Conservation (phyloP, 2,797 vertebrate species). For the Ptychadena robeensis region DNA sequence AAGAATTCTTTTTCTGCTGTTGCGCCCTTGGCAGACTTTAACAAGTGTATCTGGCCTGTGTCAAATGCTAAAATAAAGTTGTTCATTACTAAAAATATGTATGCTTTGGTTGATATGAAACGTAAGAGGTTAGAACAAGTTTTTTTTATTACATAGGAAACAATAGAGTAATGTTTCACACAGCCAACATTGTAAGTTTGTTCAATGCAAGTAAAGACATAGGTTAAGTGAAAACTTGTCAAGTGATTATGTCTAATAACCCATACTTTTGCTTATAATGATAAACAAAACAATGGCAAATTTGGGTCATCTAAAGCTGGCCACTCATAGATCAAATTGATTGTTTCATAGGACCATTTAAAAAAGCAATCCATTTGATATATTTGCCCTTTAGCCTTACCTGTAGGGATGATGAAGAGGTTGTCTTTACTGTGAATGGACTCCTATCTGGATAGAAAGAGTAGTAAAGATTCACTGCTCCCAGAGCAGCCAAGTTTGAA, state of each 20-base stretch:
- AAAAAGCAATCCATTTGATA: no score
- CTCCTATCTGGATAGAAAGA: no score
- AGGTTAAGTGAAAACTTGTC: not conserved
- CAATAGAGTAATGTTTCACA: slow-evolving; percentile 15
- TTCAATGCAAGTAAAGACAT: not conserved
- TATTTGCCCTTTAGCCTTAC: no score
- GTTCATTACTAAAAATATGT: slow-evolving; percentile 27
- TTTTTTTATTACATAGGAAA: slow-evolving; percentile 22
- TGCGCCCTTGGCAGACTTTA: slow-evolving; percentile 71
- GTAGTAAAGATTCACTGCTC: no score
- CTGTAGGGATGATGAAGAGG: no score
- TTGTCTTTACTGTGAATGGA: no score
- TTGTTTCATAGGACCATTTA: no score
- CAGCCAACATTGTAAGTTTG: not conserved
- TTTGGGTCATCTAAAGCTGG: not conserved
- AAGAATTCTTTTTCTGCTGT: slow-evolving; percentile 68
- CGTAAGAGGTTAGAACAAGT: slow-evolving; percentile 38
- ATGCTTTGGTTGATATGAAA: slow-evolving; percentile 46
- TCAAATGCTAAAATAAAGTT: slow-evolving; percentile 74
- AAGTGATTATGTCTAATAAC: not conserved
- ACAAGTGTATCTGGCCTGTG: slow-evolving; percentile 69
- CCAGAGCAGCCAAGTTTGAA: no score
- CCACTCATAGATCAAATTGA: no score
- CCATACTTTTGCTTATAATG: not conserved
- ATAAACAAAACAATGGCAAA: not conserved